Evolutionary conservation across 2,888 invertebrate genomes (phyloP), one percentile per base, ranked within the genome.

Genomic region (Drosophila kanekoi): DNA sequence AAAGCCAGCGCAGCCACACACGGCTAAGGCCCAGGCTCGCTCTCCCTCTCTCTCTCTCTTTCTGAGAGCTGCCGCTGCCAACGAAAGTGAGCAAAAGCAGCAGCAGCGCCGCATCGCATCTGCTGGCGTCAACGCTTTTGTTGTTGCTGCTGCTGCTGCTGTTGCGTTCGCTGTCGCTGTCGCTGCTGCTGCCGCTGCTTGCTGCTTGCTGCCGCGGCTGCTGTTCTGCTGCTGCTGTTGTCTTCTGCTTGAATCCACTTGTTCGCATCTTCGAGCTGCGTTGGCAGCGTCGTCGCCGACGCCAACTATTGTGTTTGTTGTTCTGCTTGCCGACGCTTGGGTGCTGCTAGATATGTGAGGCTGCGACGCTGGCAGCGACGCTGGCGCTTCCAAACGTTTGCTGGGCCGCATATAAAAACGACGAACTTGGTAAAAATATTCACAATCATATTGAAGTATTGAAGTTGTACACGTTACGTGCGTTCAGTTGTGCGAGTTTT

Each of bases 361-460:
- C 72, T 76, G 75, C 66, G 63, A 51, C 49, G 54, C 51, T 47
- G 32, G 20, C 71, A 60, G 16, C 44, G 64, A 60, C 66, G 77
- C 53, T 32, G 53, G 44, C 72, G 64, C 64, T 56, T 51, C 61
- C 51, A 65, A 67, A 45, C 69, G 75, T 68, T 71, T 72, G 77
- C 81, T 81, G 72, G 73, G 81, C 77, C 79, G 75, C 87, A 81
- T 85, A 85, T 85, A 85, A 86, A 86, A 86, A 80, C 79, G 78
- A 54, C 72, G 80, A 84, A 75, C 88, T 79, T 81, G 67, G 72
- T 74, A 72, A 88, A 80, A 87, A 81, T 89, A 80, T 81, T 84
- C 84, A 87, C 88, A 86, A 86, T 83, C 84, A 88, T 86, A 86
- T 83, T 73, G 77, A 83, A 88, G 86, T 81, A 71, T 67, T 60